A percentile compares a stretch with the other conserved stretches of the same genome.
phyloP scores from a whole-genome alignment of 2,113 vertebrate species.

The Caranx ignobilis region DNA sequence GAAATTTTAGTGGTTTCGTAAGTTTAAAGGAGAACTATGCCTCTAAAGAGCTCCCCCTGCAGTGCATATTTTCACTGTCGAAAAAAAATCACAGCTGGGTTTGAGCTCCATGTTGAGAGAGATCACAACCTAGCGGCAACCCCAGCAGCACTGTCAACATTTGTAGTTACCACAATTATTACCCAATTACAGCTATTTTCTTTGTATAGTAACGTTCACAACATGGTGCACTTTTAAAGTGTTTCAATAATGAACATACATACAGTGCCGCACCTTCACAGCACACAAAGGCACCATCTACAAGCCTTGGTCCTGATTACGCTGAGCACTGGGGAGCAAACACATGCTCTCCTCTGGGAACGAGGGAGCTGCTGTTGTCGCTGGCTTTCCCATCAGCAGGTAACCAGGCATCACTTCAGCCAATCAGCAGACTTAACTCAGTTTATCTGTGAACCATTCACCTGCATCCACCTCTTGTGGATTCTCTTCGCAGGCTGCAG shows the following conservation, averaged over 20 bases:
- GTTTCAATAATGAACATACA: too few species aligned
- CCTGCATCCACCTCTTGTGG: neutral
- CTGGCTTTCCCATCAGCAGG: slow-evolving; percentile 22
- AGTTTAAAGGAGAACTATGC: too few species aligned
- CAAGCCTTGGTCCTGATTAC: neutral
- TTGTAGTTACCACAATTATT: neutral
- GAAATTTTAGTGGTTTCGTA: too few species aligned
- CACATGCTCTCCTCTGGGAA: neutral
- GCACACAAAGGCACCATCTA: too few species aligned
- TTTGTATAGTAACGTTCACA: neutral
- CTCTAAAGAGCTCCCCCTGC: too few species aligned
- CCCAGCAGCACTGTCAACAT: too few species aligned
- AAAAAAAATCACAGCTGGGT: too few species aligned
- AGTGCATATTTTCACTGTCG: too few species aligned
- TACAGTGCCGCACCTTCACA: too few species aligned
- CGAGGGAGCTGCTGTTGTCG: neutral
- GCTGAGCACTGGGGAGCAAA: neutral
- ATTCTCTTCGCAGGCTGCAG: neutral
- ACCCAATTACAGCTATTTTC: neutral
- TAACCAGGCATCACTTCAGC: slow-evolving; percentile 5
- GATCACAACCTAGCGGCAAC: too few species aligned
- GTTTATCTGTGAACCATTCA: neutral
- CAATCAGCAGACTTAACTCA: neutral
- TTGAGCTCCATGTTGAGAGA: too few species aligned
- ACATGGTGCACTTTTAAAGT: neutral